These are phyloP conservation scores for Tiliqua scincoides DNA, from an alignment of 2,113 vertebrate genomes.

Conservation along the genomic window DNA sequence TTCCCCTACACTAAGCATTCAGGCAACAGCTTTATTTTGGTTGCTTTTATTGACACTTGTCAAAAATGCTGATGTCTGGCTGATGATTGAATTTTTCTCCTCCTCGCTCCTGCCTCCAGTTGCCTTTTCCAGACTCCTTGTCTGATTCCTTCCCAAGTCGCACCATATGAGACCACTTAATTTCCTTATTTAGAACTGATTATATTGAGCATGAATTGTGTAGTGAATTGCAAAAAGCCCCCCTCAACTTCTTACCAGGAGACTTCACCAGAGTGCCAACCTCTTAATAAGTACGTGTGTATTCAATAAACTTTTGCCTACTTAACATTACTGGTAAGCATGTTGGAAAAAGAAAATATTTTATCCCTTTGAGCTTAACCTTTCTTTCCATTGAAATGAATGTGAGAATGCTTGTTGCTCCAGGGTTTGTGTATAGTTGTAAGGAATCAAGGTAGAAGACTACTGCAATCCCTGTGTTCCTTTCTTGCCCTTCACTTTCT, in stretches of 20 bases:
- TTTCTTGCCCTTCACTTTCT: neutral
- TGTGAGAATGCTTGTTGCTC: neutral
- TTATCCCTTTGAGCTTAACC: neutral
- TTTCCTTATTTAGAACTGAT: constrained; percentile 47
- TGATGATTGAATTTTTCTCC: constrained; percentile 16
- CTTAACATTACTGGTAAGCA: neutral
- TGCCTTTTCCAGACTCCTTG: constrained; percentile 20
- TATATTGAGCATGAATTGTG: constrained; percentile 42
- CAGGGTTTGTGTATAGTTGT: neutral
- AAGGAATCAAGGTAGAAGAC: neutral
- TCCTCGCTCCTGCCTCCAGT: constrained; percentile 17
- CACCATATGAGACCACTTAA: constrained; percentile 31
- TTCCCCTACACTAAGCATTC: constrained; percentile 30
- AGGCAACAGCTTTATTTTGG: constrained; percentile 41
- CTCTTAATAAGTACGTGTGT: neutral
- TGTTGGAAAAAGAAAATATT: neutral
- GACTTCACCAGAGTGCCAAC: neutral
- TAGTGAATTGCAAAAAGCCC: constrained; percentile 16
- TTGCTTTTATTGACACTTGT: constrained; percentile 4
- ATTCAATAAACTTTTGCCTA: neutral
- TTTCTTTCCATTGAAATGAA: neutral
- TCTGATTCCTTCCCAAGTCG: constrained; percentile 46
- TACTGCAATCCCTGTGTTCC: neutral
- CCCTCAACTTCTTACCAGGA: neutral
- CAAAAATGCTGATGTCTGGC: constrained; percentile 39